These are phyloP conservation scores for Hypomecis atomaria DNA, from an alignment of 2,888 invertebrate species.

Conservation along the genomic window DNA sequence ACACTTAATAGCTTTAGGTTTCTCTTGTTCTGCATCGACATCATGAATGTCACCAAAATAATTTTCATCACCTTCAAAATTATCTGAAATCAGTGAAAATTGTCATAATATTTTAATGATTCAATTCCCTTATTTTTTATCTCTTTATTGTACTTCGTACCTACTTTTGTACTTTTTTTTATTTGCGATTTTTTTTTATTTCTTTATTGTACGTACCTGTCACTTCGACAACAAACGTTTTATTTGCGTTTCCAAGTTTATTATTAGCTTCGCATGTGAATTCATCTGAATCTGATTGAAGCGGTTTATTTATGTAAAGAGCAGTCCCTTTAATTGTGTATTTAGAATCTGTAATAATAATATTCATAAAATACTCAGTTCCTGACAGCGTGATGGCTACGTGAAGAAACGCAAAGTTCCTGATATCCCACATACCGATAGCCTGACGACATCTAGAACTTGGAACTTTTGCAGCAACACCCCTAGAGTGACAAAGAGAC, in stretches of 20 bases:
- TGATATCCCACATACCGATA: no score
- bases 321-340: conserved; percentile 27
- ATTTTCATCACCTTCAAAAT: conserved; percentile 8
- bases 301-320: conserved; percentile 39
- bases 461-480: no score
- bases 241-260: conserved; percentile 28
- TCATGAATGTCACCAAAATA: background rate
- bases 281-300: conserved; percentile 25
- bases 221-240: conserved; percentile 24
- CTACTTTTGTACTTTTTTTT: no score
- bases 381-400: no score
- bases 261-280: conserved; percentile 22
- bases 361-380: no score
- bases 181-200: background rate
- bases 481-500: no score
- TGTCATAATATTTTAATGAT: background rate
- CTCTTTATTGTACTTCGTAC: no score
- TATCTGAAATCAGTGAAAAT: conserved; percentile 7
- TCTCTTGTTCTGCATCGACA: background rate
- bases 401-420: no score
- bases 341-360: conserved; percentile 39
- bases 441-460: no score
- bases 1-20: no score
- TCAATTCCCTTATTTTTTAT: background rate
- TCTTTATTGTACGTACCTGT: conserved; percentile 26